Evolutionary conservation across 2,113 vertebrate genomes (phyloP).

Genomic region (Onychostruthus taczanowskii): DNA sequence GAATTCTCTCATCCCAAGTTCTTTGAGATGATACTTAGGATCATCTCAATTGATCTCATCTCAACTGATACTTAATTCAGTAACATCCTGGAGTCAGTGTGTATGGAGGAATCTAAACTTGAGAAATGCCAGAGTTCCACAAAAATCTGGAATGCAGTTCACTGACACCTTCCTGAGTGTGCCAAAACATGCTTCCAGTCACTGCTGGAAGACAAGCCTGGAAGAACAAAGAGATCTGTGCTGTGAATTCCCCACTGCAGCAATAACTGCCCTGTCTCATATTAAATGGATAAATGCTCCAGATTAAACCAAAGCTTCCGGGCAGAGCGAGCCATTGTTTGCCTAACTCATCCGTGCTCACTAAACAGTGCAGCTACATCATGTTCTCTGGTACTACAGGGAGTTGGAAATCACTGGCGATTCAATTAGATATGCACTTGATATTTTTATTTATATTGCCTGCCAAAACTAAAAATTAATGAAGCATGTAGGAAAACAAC

Average conservation of each 20-base stretch:
- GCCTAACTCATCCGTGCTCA: conserved; percentile 28
- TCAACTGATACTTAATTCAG: background rate
- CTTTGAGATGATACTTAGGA: background rate
- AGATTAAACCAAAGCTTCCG: conserved; percentile 33
- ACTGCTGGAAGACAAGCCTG: background rate
- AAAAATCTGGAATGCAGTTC: background rate
- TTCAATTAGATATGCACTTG: conserved; percentile 71
- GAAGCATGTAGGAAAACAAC: conserved; percentile 71
- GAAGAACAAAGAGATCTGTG: background rate
- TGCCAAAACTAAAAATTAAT: conserved; percentile 78
- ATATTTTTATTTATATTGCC: conserved; percentile 69
- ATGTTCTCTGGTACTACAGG: conserved; percentile 39
- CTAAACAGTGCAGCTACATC: conserved; percentile 19
- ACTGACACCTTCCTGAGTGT: background rate
- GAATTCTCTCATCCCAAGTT: background rate
- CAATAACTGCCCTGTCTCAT: background rate
- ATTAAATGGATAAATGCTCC: conserved; percentile 1
- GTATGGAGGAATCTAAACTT: background rate
- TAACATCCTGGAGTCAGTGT: background rate
- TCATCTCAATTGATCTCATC: too few relatives aligned
- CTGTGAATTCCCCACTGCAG: background rate
- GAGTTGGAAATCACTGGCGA: conserved; percentile 59
- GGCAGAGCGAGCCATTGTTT: conserved; percentile 43
- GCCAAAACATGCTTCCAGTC: background rate
- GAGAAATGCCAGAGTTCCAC: background rate